phyloP scores from a whole-genome alignment of 2,113 vertebrate genomes.

The Nesogale talazaci region DNA sequence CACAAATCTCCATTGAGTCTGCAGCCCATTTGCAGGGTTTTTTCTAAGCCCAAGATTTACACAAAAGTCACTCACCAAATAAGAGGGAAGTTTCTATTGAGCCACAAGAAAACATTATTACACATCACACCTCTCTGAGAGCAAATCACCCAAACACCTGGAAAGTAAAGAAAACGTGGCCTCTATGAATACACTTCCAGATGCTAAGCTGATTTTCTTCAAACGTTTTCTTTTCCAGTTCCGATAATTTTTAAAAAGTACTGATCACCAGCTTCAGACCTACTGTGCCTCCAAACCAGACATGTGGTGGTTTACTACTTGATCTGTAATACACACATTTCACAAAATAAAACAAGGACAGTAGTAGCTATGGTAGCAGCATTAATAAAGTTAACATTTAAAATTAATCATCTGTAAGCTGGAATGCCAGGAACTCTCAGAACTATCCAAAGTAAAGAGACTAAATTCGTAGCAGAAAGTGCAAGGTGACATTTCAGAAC shows the following conservation, averaged over 20 bases:
- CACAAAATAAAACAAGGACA: slow-evolving; percentile 20
- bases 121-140: slow-evolving; percentile 24
- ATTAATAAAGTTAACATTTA: slow-evolving; percentile 15
- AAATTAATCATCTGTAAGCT: slow-evolving; percentile 14
- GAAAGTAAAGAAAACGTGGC: slow-evolving; percentile 65
- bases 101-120: slow-evolving; percentile 1
- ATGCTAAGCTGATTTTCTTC: slow-evolving; percentile 30
- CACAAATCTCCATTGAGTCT: slow-evolving; percentile 57
- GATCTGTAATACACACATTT: background rate
- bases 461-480: background rate
- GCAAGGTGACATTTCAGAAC: slow-evolving; percentile 7
- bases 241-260: slow-evolving; percentile 55
- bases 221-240: slow-evolving; percentile 56
- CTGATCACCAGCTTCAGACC: slow-evolving; percentile 22
- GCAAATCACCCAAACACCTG: slow-evolving; percentile 60
- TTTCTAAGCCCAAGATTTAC: slow-evolving; percentile 40
- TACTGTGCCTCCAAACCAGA: slow-evolving; percentile 25
- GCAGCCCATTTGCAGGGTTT: background rate
- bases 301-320: background rate
- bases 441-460: background rate
- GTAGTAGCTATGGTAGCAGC: background rate
- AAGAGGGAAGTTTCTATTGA: background rate
- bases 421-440: background rate
- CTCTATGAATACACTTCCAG: slow-evolving; percentile 48
- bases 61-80: background rate